Evolutionary conservation across 2,113 vertebrate species (phyloP).

Genomic region (Aythya baeri): DNA sequence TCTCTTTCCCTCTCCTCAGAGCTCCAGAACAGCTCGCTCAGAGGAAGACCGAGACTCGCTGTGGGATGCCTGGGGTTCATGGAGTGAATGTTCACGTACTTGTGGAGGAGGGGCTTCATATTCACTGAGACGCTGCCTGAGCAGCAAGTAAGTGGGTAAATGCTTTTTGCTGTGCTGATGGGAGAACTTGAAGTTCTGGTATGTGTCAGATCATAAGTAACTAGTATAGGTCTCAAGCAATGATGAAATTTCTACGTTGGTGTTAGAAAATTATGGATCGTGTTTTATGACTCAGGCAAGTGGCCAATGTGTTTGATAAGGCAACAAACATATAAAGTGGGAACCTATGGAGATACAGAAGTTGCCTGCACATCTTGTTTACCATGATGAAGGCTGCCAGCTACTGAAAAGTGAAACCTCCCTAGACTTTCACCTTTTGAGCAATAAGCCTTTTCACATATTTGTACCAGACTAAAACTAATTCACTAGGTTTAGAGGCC

Average conservation of each 20-base stretch:
- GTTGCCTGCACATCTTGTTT: not conserved
- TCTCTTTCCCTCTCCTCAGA: constrained; percentile 73
- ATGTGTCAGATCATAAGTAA: not conserved
- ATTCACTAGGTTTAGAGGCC: not conserved
- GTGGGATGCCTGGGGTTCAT: constrained; percentile 96
- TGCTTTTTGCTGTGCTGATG: not conserved
- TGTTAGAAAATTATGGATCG: not conserved
- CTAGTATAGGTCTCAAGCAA: not conserved
- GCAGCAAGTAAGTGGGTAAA: constrained; percentile 86
- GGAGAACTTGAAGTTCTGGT: not conserved
- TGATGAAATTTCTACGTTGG: not conserved
- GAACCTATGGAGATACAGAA: not conserved
- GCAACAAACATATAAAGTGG: not conserved
- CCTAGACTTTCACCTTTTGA: not conserved
- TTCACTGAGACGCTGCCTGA: constrained; percentile 92
- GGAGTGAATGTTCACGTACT: constrained; percentile 96
- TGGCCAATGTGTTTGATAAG: not conserved
- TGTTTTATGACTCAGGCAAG: not conserved
- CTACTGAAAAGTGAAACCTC: not conserved
- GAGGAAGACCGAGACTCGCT: constrained; percentile 91
- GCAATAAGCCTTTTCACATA: not conserved
- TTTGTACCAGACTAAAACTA: not conserved
- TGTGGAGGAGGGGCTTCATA: constrained; percentile 96
- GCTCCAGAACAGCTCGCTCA: constrained; percentile 88
- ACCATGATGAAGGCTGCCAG: not conserved